Base-by-base conservation (phyloP, 1,140 invertebrate species). In the Bombus affinis region DNA sequence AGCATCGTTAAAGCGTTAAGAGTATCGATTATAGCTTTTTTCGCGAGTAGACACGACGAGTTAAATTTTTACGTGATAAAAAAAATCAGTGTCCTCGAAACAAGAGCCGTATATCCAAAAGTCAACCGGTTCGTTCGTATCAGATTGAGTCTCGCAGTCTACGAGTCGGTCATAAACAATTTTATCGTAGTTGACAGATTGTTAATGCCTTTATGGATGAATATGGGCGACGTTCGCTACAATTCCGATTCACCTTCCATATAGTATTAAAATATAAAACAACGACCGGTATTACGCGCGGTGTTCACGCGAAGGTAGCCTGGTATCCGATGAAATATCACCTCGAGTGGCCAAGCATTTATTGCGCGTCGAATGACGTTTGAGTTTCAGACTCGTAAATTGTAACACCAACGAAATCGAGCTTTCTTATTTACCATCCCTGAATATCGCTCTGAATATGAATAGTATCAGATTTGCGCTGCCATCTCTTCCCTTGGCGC, bases 391-490 rank as follows among this genome's bases (percentile, higher is more conserved):
- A 32, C n/a, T 53, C 75, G 47, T 84, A 79, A 79, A 79, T 72
- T 72, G 76, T 72, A 65, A 79, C 35, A 68, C 18, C 15, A 35
- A 75, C 37, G 44, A 22, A 37, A 44, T 8, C 10, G 18, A 0
- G 39, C 25, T 85, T 72, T 62, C 83, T 85, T 85, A 35, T 44
- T 73, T 57, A 35, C 22, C 76, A n/a, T 70, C 15, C 9, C 76
- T 72, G 68, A 85, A 62, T 65, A 72, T 80, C 76, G 66, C 42
- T 85, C 72, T 32, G 32, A 32, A 32, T 32, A 32, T 32, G 22
- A 70, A 68, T 65, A 53, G 68, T 80, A 80, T 88, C 87, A 81
- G 35, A 75, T 74, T 47, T 65, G 59, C 44, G 59, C 66, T 28
- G 28, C 57, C 42, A 68, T 79, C 44, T 80, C 57, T 59, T 76